Base-by-base conservation (phyloP, 2,888 invertebrate species). In the Odontocolon sp. region DNA sequence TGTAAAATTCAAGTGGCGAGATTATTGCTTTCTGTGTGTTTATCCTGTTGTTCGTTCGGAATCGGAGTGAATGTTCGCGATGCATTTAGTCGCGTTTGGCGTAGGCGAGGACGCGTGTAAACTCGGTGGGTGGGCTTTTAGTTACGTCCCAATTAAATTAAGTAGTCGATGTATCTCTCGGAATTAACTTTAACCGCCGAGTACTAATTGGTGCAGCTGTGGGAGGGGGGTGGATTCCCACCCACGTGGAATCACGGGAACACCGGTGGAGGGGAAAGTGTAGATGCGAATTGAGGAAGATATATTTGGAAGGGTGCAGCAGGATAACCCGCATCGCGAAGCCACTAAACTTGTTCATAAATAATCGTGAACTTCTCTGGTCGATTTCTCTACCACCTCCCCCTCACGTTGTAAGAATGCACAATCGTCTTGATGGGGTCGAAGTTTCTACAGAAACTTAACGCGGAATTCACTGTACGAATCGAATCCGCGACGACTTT, bases 141-240 rank as follows among this genome's bases (percentile, higher is more conserved):
- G 75, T 77, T 63, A 72, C 50, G 63, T 52, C 64, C 67, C 75
- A 83, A 81, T 83, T 83, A 81, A 84, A 84, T 84, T 80, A 82
- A 81, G 71, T 68, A 77, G 67, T 59, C 63, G 52, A 66, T 77
- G 77, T 76, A 77, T 78, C 75, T 79, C 66, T 64, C 64, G 78
- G 78, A 83, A 83, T 85, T 81, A 84, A 80, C 79, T 78, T 77
- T 80, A 72, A 75, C 72, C 77, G 59, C 47, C 61, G 72, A 67
- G 78, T 82, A 75, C 81, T 84, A 84, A 86, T 86, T 85, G 81
- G 79, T 69, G 66, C 66, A 73, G 56, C 68, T 26, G 52, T 18
- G 28, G 11, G 18, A 42, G n/a, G 14, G 47, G 45, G 28, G 68
- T 33, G 33, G 33, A 38, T 23, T 14, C 16, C 26, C 11, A 23